Evolutionary conservation across 2,113 vertebrate species (phyloP).

Genomic region (Sula dactylatra): DNA sequence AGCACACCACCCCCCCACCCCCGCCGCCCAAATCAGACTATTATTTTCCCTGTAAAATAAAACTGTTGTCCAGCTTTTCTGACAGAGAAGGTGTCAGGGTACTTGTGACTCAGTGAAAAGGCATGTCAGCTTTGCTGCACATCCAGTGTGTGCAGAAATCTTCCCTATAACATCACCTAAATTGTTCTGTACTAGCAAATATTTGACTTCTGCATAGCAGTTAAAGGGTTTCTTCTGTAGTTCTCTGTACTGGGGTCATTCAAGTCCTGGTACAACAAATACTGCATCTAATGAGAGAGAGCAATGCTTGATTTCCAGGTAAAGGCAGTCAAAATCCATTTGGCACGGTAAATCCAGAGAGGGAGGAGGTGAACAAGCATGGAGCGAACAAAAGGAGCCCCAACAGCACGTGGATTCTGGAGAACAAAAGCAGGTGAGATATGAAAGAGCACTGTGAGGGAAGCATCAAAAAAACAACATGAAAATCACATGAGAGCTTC

Average conservation of each 20-base stretch:
- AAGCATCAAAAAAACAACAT: neutral
- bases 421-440: neutral
- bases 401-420: neutral
- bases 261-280: conserved; percentile 8
- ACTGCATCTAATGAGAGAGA: conserved; percentile 27
- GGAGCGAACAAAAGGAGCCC: neutral
- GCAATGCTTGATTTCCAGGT: neutral
- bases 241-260: neutral
- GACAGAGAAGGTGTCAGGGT: neutral
- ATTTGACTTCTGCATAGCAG: conserved; percentile 24
- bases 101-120: neutral
- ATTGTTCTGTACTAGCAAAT: conserved; percentile 16
- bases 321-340: conserved; percentile 37
- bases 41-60: neutral
- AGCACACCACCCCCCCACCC: too few species aligned
- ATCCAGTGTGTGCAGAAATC: neutral
- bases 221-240: neutral
- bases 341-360: neutral
- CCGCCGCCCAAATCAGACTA: too few species aligned
- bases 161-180: neutral
- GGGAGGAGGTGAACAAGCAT: neutral
- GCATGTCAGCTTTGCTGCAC: neutral
- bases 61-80: neutral
- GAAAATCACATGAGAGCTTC: neutral
- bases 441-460: neutral